phyloP scores from a whole-genome alignment of 2,888 invertebrate species.

The Myopa testacea region DNA sequence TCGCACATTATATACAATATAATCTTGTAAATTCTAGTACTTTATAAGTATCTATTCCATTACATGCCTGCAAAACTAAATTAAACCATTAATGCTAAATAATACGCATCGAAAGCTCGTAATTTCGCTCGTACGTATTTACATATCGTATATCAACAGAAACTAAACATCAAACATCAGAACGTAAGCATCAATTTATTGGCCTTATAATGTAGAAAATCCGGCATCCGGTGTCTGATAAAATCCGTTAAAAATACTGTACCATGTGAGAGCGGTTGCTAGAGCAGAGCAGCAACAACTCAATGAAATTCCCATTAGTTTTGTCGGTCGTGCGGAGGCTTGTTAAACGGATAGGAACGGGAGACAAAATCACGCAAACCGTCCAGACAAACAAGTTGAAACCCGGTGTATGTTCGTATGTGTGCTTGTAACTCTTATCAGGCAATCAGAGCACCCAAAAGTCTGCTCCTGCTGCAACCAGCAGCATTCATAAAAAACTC shows the following conservation, averaged over 20 bases:
- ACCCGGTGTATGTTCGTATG: neutral
- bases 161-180: neutral
- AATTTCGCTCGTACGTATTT: too few species aligned
- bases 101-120: neutral
- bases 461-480: neutral
- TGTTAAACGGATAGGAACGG: constrained; percentile 21
- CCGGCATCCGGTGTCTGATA: neutral
- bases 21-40: too few species aligned
- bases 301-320: constrained; percentile 8
- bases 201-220: neutral
- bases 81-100: neutral
- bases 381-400: constrained; percentile 18
- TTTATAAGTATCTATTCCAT: too few species aligned
- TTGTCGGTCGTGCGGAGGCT: constrained; percentile 12
- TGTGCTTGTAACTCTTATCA: neutral
- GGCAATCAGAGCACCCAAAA: neutral
- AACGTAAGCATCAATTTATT: neutral
- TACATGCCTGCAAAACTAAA: neutral
- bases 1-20: too few species aligned
- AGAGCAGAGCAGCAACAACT: neutral
- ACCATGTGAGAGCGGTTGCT: neutral
- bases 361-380: constrained; percentile 9
- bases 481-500: constrained; percentile 32
- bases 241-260: constrained; percentile 7
- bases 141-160: too few species aligned